phyloP scores from a whole-genome alignment of 2,888 invertebrate species.

The Phyto melanocephala region DNA sequence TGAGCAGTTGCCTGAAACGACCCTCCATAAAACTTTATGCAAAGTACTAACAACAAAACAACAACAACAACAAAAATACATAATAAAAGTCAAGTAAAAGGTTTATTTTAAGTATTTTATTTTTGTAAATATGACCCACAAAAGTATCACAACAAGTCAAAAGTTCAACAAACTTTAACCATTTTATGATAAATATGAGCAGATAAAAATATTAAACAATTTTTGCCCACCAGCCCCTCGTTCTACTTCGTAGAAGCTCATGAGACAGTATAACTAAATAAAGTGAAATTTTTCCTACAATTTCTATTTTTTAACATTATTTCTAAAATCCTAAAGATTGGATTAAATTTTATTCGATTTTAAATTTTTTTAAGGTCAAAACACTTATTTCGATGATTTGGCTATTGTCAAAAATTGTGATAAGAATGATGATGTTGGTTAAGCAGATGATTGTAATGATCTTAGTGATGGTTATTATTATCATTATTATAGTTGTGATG shows the following conservation, averaged over 20 bases:
- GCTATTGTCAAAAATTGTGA: conserved; percentile 4
- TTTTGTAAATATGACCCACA: neutral
- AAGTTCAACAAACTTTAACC: conserved; percentile 56
- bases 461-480: conserved; percentile 4
- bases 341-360: neutral
- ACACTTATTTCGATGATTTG: conserved; percentile 57
- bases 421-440: neutral
- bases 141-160: conserved; percentile 25
- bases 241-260: neutral
- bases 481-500: conserved; percentile 39
- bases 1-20: too few relatives aligned
- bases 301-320: neutral
- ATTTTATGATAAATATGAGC: conserved; percentile 29
- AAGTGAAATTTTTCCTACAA: neutral
- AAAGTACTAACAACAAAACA: neutral
- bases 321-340: neutral
- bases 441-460: neutral
- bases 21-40: neutral
- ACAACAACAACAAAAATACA: neutral
- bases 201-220: conserved; percentile 2
- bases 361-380: conserved; percentile 43
- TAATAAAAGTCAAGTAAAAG: conserved; percentile 12
- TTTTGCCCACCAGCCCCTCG: neutral
- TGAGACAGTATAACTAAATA: neutral
- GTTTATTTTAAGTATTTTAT: neutral